Conservation (phyloP, 2,888 invertebrate genomes). For the Allacma fusca region DNA sequence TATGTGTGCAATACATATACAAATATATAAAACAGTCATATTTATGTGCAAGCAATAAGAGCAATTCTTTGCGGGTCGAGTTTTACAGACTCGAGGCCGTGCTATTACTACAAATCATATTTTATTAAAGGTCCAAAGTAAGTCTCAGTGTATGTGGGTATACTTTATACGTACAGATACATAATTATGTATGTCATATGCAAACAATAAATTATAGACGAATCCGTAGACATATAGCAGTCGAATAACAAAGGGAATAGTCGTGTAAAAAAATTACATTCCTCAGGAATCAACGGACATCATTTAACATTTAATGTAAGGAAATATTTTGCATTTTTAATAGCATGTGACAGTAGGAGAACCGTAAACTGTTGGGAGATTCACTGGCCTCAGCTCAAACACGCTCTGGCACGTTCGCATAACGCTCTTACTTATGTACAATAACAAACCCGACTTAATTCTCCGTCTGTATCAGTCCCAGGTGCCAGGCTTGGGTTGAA, state of each 20-base stretch:
- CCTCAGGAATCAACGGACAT: background rate
- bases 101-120: too few relatives aligned
- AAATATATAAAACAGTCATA: too few relatives aligned
- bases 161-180: too few relatives aligned
- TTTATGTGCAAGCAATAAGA: too few relatives aligned
- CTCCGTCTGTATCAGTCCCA: background rate
- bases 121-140: too few relatives aligned
- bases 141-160: too few relatives aligned
- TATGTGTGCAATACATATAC: too few relatives aligned
- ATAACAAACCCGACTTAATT: background rate
- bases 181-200: too few relatives aligned
- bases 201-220: background rate
- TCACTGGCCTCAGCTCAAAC: constrained; percentile 2
- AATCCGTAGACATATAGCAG: background rate
- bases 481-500: background rate
- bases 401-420: constrained; percentile 2
- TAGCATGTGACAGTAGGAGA: background rate
- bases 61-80: too few relatives aligned
- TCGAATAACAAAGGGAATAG: too few relatives aligned
- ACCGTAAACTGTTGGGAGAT: background rate
- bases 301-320: background rate
- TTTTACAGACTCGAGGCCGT: too few relatives aligned
- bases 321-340: constrained; percentile 5
- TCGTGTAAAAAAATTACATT: background rate
- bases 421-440: too few relatives aligned